Conservation (phyloP, 2,888 invertebrate genomes). For the Embidobia sp. region DNA sequence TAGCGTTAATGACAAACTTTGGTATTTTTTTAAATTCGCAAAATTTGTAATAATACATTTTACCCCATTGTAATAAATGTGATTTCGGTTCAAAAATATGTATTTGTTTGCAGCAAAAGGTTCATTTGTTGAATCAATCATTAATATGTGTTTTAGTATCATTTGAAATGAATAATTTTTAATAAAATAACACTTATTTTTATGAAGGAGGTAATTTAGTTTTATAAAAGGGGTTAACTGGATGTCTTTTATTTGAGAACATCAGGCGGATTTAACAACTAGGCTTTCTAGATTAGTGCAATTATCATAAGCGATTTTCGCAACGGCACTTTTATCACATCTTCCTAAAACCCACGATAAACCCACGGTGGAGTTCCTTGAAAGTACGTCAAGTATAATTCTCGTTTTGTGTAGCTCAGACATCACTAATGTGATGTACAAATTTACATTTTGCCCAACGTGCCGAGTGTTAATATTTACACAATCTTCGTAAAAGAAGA, state of each 20-base stretch:
- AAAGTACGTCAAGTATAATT: slow-evolving; percentile 47
- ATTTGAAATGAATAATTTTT: no score
- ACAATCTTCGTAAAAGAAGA: slow-evolving; percentile 58
- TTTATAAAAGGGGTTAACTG: no score
- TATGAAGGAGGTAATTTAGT: no score
- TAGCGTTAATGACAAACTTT: no score
- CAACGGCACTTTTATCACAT: slow-evolving; percentile 41
- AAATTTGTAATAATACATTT: no score
- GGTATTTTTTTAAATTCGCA: no score
- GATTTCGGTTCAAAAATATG: no score
- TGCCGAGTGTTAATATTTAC: slow-evolving; percentile 61
- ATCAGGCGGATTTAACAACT: neutral
- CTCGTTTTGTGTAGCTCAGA: slow-evolving; percentile 50
- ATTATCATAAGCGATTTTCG: slow-evolving; percentile 32
- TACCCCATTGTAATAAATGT: no score
- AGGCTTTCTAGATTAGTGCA: slow-evolving; percentile 34
- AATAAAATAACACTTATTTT: no score
- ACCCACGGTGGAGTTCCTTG: slow-evolving; percentile 42
- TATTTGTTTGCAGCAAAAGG: no score
- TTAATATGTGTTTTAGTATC: no score
- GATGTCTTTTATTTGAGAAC: neutral
- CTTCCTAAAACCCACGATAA: slow-evolving; percentile 52
- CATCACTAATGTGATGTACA: slow-evolving; percentile 62
- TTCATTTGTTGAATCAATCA: no score
- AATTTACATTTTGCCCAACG: slow-evolving; percentile 62